Percentiles rank a stretch among this genome's conserved stretches.
Conservation (phyloP, 2,888 invertebrate genomes). For the Synergus gifuensis region DNA sequence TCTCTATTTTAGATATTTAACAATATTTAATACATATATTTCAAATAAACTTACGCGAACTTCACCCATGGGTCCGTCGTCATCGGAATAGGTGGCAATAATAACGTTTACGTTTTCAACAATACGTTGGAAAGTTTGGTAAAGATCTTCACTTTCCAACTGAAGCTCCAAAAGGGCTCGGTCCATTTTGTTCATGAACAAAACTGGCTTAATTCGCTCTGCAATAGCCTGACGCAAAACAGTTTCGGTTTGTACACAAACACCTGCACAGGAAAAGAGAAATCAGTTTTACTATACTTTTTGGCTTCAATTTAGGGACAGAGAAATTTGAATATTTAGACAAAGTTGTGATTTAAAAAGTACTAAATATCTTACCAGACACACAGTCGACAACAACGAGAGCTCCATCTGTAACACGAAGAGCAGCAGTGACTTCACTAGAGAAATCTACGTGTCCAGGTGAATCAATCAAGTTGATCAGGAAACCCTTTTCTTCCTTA, state of each 20-base stretch:
- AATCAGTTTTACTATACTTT: not conserved
- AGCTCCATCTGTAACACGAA: slow-evolving; percentile 99
- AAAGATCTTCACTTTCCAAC: slow-evolving; percentile 96
- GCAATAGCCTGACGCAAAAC: slow-evolving; percentile 99
- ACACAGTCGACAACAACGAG: slow-evolving; percentile 99
- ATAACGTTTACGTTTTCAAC: slow-evolving; percentile 99
- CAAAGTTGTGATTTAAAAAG: not conserved
- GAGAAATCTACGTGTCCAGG: slow-evolving; percentile 99
- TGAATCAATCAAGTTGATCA: slow-evolving; percentile 99
- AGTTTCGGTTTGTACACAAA: slow-evolving; percentile 99
- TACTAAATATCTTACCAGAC: slow-evolving; percentile 85
- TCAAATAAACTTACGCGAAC: slow-evolving; percentile 86
- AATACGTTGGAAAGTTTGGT: slow-evolving; percentile 99
- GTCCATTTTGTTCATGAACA: slow-evolving; percentile 99
- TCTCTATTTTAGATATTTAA: slow-evolving; percentile 17
- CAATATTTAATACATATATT: slow-evolving; percentile 17
- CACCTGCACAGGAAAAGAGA: slow-evolving; percentile 81
- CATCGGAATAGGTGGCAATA: slow-evolving; percentile 99
- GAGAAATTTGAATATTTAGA: slow-evolving; percentile 17
- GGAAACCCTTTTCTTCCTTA: slow-evolving; percentile 95
- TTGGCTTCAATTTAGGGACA: not conserved
- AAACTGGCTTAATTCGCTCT: slow-evolving; percentile 99
- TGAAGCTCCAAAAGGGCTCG: slow-evolving; percentile 98
- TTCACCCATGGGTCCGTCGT: slow-evolving; percentile 99
- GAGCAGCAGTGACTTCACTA: slow-evolving; percentile 99